Percentiles rank a stretch among this genome's conserved stretches.
Conservation (phyloP, 2,113 vertebrate species). For the Orthonyx spaldingii region DNA sequence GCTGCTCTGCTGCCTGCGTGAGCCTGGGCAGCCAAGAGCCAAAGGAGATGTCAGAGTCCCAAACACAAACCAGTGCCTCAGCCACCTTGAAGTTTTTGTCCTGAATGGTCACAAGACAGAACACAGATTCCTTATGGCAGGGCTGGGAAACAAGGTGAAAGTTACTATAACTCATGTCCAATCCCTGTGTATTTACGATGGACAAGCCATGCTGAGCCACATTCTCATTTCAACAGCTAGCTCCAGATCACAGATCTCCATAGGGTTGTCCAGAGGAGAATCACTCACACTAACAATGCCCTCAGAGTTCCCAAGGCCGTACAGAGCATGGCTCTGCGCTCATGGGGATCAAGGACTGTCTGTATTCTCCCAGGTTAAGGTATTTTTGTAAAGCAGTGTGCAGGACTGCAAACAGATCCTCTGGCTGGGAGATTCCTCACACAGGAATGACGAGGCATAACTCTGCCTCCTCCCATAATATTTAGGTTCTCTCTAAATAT, state of each 20-base stretch:
- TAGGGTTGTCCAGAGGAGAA: not conserved
- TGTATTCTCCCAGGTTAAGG: not conserved
- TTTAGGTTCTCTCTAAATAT: not conserved
- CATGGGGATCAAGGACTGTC: not conserved
- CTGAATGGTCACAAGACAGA: not conserved
- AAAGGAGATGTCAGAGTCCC: not conserved
- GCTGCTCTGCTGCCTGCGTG: fast-evolving
- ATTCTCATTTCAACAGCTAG: not conserved
- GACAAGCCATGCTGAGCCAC: fast-evolving
- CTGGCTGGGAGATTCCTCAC: not conserved
- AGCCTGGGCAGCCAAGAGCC: not conserved
- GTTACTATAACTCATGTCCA: not conserved
- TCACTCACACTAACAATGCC: not conserved
- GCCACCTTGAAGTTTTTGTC: not conserved
- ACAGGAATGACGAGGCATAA: not conserved
- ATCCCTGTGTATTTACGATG: fast-evolving
- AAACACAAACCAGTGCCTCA: not conserved
- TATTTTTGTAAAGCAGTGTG: not conserved
- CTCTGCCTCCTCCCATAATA: not conserved
- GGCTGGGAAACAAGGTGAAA: not conserved
- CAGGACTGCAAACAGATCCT: not conserved
- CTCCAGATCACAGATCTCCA: not conserved
- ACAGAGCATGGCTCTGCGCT: not conserved
- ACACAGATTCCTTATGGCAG: not conserved
- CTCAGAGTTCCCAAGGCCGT: not conserved